Conservation (phyloP, 2,113 vertebrate genomes). For the Pachyramphus minor region DNA sequence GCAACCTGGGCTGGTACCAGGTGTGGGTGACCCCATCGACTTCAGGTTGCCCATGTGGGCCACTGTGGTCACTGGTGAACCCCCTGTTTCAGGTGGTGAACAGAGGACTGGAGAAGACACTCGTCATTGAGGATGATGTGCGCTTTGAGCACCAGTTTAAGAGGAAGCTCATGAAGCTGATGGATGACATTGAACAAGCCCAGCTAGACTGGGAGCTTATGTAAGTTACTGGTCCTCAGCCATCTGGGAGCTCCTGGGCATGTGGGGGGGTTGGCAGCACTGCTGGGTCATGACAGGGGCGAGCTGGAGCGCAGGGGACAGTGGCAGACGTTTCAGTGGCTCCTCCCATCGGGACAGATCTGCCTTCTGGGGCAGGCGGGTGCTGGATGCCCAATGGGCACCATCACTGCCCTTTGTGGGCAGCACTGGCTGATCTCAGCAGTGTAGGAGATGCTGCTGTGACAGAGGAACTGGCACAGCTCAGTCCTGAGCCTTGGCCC, state of each 20-base stretch:
- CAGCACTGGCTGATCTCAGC: background rate
- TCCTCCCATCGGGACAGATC: background rate
- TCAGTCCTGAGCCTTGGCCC: background rate
- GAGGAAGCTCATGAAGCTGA: conserved; percentile 83
- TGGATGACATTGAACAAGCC: conserved; percentile 80
- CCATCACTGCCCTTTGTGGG: background rate
- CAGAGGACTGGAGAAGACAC: conserved; percentile 77
- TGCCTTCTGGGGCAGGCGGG: background rate
- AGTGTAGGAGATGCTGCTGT: background rate
- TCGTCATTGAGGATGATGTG: conserved; percentile 94
- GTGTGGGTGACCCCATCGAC: background rate
- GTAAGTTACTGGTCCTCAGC: conserved; percentile 74
- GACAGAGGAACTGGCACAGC: background rate
- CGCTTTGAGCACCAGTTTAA: conserved; percentile 94
- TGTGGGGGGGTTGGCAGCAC: rapidly evolving
- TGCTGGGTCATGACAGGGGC: background rate
- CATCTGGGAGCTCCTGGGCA: background rate
- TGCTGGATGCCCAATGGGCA: rapidly evolving
- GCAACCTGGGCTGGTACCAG: background rate
- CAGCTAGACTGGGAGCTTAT: conserved; percentile 96
- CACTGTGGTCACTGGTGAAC: background rate
- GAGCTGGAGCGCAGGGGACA: background rate
- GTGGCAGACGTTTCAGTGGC: background rate
- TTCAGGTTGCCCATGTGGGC: rapidly evolving
- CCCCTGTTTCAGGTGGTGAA: conserved; percentile 79